phyloP scores from a whole-genome alignment of 2,113 vertebrate genomes.

The Spea multiplicata region DNA sequence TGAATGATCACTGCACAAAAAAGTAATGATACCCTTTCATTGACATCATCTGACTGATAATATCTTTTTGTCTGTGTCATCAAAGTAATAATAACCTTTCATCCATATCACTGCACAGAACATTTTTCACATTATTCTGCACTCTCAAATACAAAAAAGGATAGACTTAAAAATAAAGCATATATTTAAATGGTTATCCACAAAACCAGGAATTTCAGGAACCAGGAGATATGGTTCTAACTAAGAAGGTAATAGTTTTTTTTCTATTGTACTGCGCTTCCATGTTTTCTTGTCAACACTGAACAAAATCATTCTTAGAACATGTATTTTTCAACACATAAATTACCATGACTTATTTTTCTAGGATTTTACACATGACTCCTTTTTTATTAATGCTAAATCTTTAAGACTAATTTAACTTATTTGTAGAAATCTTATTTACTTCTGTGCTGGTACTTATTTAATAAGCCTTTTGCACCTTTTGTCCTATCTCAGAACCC shows the following conservation, averaged over 20 bases:
- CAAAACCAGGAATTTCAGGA: constrained; percentile 52
- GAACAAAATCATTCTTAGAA: background rate
- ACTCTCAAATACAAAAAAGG: constrained; percentile 51
- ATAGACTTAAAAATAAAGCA: constrained; percentile 48
- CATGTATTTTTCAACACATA: background rate
- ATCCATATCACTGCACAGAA: constrained; percentile 51
- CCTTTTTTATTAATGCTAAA: no score
- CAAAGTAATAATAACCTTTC: constrained; percentile 66
- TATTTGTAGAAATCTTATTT: no score
- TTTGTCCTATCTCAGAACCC: no score
- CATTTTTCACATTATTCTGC: constrained; percentile 56
- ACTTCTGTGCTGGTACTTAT: no score
- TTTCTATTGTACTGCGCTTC: constrained; percentile 23
- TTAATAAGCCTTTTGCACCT: no score
- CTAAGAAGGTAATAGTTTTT: background rate
- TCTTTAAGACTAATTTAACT: no score
- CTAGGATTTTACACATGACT: no score
- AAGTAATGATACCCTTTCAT: constrained; percentile 68
- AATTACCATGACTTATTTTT: no score
- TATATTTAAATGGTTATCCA: constrained; percentile 51
- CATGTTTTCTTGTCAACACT: background rate
- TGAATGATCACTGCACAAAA: constrained; percentile 59
- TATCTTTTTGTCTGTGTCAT: constrained; percentile 60
- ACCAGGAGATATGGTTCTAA: constrained; percentile 2
- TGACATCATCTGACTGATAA: constrained; percentile 65